Percentiles rank a stretch among this genome's conserved stretches.
These are phyloP conservation scores for Prochilodus magdalenae DNA, from an alignment of 2,113 vertebrate genomes.

Conservation along the genomic window DNA sequence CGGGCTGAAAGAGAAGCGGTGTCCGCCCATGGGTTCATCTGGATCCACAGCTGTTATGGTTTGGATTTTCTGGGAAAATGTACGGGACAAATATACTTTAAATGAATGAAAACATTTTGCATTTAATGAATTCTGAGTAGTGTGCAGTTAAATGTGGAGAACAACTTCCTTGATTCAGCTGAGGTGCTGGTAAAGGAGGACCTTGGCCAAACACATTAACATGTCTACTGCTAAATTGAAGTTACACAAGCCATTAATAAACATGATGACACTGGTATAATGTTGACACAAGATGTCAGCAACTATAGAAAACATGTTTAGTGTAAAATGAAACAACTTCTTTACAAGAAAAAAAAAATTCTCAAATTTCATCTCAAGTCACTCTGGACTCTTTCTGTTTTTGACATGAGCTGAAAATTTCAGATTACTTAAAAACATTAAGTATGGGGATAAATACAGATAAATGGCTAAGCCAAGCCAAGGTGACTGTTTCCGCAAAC, in stretches of 20 bases:
- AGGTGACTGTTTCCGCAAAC: slow-evolving; percentile 5
- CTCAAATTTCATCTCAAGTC: too few species aligned
- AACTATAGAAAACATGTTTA: too few species aligned
- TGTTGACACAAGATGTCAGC: too few species aligned
- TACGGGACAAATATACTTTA: slow-evolving; percentile 11
- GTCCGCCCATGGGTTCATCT: slow-evolving; percentile 86
- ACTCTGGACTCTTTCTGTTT: too few species aligned
- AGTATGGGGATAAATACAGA: background rate
- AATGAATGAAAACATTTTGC: background rate
- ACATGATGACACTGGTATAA: background rate
- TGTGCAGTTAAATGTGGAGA: background rate
- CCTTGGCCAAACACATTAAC: too few species aligned
- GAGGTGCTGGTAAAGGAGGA: background rate
- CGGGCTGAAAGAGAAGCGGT: slow-evolving; percentile 90
- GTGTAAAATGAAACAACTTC: too few species aligned
- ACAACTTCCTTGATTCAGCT: background rate
- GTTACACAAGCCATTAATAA: too few species aligned
- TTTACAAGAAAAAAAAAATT: too few species aligned
- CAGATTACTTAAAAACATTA: background rate
- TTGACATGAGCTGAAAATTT: too few species aligned
- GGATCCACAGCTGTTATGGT: slow-evolving; percentile 90
- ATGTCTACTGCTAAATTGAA: background rate
- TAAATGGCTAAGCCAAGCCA: slow-evolving; percentile 15
- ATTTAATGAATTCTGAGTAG: background rate
- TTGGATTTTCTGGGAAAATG: slow-evolving; percentile 88